These are phyloP conservation scores for Misgurnus anguillicaudatus DNA, from an alignment of 2,113 vertebrate genomes.

Conservation along the genomic window DNA sequence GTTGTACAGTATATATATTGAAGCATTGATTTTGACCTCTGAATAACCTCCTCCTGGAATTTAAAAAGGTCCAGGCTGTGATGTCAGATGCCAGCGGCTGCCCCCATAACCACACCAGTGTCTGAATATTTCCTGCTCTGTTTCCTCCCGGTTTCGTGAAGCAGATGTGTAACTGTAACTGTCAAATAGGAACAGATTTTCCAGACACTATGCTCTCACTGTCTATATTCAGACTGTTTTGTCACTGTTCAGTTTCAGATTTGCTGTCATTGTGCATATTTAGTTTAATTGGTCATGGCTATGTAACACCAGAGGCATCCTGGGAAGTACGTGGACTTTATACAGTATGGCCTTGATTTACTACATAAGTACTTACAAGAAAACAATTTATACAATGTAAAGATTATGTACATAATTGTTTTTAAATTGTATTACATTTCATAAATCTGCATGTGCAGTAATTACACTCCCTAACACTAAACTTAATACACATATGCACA, in stretches of 20 bases:
- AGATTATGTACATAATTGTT: no score
- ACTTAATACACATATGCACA: no score
- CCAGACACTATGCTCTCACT: constrained; percentile 45
- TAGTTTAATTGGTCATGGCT: background rate
- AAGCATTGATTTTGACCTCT: background rate
- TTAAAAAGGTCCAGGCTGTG: constrained; percentile 1
- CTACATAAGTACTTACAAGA: background rate
- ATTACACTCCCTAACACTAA: no score
- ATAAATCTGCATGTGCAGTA: no score
- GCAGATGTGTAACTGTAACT: constrained; percentile 28
- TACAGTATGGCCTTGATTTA: background rate
- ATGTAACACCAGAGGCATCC: background rate
- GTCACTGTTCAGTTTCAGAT: constrained; percentile 27
- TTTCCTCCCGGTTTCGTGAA: background rate
- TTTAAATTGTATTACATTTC: no score
- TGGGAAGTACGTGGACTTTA: background rate
- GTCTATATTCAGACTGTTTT: constrained; percentile 40
- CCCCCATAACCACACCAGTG: constrained; percentile 13
- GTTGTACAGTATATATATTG: no score
- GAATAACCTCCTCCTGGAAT: background rate
- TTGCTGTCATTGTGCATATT: background rate
- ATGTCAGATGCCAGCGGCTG: constrained; percentile 29
- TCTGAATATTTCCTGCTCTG: constrained; percentile 14
- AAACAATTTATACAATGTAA: no score
- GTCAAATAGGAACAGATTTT: constrained; percentile 32